Evolutionary conservation across 2,113 vertebrate genomes (phyloP), one percentile per base, ranked within the genome.

Genomic region (Oenanthe melanoleuca): DNA sequence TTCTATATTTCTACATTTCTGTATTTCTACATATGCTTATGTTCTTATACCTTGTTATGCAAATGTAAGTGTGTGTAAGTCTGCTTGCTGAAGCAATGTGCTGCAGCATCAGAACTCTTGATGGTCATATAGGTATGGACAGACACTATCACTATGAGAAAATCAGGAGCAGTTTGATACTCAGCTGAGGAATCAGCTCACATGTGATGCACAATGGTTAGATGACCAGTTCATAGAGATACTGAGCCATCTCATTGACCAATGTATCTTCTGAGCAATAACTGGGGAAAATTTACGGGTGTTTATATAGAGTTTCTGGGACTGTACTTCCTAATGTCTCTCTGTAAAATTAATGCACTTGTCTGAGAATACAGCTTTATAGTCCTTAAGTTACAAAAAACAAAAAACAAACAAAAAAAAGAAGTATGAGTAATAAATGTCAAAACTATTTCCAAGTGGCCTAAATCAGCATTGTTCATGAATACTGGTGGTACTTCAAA

Each of bases 231-330:
- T 44, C 3, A 2, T 64, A n/a, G 1, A 50, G 42, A 22, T 72
- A 24, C 33, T 44, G 28, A 60, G 17, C 1, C 47, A 44, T 71
- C 7, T 1, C 3, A 8, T 5, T 29, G 50, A 57, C 38, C 0
- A 0, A 17, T 26, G 8, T 14, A 47, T 11, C 44, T 79, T 17
- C 50, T 52, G 14, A 63, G 17, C 95, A n/a, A 44, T 44, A 67
- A 61, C 88, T 50, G 77, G 52, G 50, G 94, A 85, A 80, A 29
- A 6, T 74, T 64, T 94, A 44, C 61, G 23, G 56, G 13, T 45
- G 44, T 45, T 45, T 25, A 80, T 80, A 53, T 64, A 56, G 64
- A 47, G 23, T 63, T 91, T 23, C 37, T 80, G 28, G 45, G 24
- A 87, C 1, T 21, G 9, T 61, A 65, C 61, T 95, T 92, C 10